Conservation (phyloP, 2,797 vertebrate species). For the Alfaro cultratus region DNA sequence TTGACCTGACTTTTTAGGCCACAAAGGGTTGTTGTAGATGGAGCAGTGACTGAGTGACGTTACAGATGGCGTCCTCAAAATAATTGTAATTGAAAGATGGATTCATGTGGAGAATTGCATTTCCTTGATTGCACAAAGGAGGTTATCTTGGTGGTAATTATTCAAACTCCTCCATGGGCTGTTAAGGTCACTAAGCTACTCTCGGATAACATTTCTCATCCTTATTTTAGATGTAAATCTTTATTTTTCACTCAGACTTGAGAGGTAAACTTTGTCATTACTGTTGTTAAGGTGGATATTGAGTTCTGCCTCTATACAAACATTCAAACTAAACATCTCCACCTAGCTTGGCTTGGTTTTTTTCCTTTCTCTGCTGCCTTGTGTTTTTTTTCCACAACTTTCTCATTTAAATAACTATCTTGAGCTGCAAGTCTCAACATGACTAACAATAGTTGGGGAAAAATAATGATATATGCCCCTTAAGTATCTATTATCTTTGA, state of each 20-base stretch:
- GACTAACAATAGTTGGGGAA: neutral
- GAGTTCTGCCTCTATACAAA: neutral
- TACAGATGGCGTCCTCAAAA: neutral
- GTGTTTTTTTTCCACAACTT: neutral
- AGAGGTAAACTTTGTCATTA: neutral
- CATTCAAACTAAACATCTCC: neutral
- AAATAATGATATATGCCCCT: neutral
- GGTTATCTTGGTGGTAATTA: neutral
- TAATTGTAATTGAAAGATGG: neutral
- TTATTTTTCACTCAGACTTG: neutral
- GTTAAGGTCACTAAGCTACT: neutral
- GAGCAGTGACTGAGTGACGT: neutral
- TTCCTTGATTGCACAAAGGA: neutral
- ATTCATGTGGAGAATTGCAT: neutral
- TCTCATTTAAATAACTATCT: neutral
- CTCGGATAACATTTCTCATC: neutral
- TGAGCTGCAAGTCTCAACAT: neutral
- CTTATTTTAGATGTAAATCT: neutral
- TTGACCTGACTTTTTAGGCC: neutral
- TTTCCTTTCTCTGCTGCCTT: neutral
- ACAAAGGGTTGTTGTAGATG: neutral
- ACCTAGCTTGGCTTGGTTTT: neutral
- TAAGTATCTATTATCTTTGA: slow-evolving; percentile 62
- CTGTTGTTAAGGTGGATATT: neutral
- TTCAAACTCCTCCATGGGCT: neutral